A percentile compares a stretch with the other conserved stretches of the same genome.
Evolutionary conservation across 2,888 invertebrate genomes (phyloP).

Genomic region (Lepidocyrtoides sp.): DNA sequence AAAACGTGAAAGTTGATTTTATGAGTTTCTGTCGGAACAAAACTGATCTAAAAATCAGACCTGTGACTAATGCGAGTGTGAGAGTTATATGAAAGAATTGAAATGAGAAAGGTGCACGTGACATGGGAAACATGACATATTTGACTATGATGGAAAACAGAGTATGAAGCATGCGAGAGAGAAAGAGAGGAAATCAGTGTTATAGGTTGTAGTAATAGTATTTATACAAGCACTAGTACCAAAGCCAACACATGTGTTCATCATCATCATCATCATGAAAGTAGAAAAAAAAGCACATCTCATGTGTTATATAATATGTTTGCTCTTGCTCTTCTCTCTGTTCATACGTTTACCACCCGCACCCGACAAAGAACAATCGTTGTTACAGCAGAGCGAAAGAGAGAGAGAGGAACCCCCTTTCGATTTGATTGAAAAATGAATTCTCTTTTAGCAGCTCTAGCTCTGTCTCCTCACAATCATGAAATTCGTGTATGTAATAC

Average conservation of each 20-base stretch:
- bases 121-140: constrained; percentile 32
- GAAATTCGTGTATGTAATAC: not conserved
- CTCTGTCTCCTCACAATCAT: not conserved
- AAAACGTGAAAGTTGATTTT: constrained; percentile 52
- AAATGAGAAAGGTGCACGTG: constrained; percentile 27
- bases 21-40: constrained; percentile 9
- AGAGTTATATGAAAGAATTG: not conserved
- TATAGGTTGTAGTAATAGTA: constrained; percentile 4
- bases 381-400: not conserved
- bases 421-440: constrained; percentile 65
- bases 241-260: constrained; percentile 5
- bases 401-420: not conserved
- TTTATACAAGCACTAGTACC: not conserved
- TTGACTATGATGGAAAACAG: constrained; percentile 34
- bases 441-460: not conserved
- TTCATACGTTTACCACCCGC: no score
- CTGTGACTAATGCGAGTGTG: not conserved
- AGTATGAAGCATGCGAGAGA: not conserved
- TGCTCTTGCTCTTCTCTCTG: not conserved
- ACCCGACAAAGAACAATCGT: no score
- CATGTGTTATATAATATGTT: not conserved
- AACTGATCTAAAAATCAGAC: constrained; percentile 23
- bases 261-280: not conserved
- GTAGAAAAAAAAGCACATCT: not conserved
- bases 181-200: not conserved